phyloP scores from a whole-genome alignment of 2,888 invertebrate genomes.

The Heliconius sara region DNA sequence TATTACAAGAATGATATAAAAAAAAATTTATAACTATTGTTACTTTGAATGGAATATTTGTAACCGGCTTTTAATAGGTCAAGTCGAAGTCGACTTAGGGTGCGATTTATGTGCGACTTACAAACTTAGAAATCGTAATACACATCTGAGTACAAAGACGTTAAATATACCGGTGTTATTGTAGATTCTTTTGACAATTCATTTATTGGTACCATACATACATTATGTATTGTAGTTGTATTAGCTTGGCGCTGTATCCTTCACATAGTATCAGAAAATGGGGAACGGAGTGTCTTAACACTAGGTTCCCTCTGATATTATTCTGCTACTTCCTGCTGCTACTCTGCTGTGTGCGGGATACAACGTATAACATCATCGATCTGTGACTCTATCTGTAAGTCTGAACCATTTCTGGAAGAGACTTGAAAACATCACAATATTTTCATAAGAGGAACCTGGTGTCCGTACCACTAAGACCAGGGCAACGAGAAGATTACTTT shows the following conservation, averaged over 20 bases:
- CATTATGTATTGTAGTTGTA: too few species aligned
- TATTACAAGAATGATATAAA: too few species aligned
- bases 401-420: background rate
- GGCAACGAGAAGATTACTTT: background rate
- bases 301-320: too few species aligned
- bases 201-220: background rate
- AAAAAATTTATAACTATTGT: too few species aligned
- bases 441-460: background rate
- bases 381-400: background rate
- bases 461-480: background rate
- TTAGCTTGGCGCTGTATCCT: too few species aligned
- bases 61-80: slow-evolving; percentile 11
- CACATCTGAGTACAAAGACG: background rate
- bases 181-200: background rate
- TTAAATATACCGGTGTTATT: background rate
- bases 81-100: background rate
- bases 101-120: background rate
- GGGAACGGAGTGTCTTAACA: too few species aligned
- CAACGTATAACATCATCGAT: too few species aligned
- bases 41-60: background rate
- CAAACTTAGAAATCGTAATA: background rate
- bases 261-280: too few species aligned
- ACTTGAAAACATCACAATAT: background rate
- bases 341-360: too few species aligned
- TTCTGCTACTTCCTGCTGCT: too few species aligned